These are phyloP conservation scores for Rhagonycha lutea DNA, from an alignment of 2,888 invertebrate genomes.

Conservation along the genomic window DNA sequence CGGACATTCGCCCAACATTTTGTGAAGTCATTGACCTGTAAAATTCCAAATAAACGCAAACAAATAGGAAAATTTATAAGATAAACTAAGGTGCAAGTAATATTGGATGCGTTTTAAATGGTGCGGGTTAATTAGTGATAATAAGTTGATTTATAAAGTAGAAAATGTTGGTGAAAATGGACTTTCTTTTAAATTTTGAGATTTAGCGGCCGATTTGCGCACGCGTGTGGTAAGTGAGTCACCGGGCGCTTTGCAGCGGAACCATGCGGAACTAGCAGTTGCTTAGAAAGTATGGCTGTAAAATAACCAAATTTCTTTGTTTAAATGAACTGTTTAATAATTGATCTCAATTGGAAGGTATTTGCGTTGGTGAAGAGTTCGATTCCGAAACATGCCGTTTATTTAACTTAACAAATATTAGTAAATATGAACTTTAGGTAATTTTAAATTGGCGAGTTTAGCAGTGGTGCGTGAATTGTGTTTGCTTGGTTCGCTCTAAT, in stretches of 20 bases:
- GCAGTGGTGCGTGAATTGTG: constrained; percentile 41
- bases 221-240: constrained; percentile 22
- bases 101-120: background rate
- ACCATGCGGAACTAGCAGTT: constrained; percentile 32
- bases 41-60: constrained; percentile 19
- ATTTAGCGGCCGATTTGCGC: constrained; percentile 18
- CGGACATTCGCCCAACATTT: constrained; percentile 23
- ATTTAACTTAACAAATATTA: constrained; percentile 4
- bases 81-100: background rate
- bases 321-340: constrained; percentile 49
- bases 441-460: constrained; percentile 29
- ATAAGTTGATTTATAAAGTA: background rate
- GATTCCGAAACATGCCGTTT: background rate
- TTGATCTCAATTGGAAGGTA: constrained; percentile 29
- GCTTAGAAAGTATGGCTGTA: constrained; percentile 53
- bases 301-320: constrained; percentile 56
- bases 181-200: constrained; percentile 19
- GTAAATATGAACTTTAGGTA: constrained; percentile 8
- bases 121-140: background rate
- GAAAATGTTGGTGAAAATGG: constrained; percentile 7
- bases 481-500: constrained; percentile 45
- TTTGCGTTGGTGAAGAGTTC: constrained; percentile 14
- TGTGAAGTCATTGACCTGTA: constrained; percentile 33
- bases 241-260: constrained; percentile 30
- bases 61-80: background rate